A percentile compares a stretch with the other conserved stretches of the same genome.
These are phyloP conservation scores for Darevskia mixta DNA, from an alignment of 2,797 vertebrate genomes.

Conservation along the genomic window DNA sequence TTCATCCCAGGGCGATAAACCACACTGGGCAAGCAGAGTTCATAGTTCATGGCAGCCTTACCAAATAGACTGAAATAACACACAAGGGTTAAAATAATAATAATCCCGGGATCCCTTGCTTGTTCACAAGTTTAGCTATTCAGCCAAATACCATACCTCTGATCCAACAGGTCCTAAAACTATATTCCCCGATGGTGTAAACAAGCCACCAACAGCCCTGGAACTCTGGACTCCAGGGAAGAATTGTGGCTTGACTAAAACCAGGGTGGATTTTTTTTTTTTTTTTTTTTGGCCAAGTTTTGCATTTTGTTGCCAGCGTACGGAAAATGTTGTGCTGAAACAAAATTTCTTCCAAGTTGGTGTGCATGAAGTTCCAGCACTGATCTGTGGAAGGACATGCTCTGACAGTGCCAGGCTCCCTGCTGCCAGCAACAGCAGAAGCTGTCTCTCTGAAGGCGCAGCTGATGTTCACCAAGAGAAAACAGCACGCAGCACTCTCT, in stretches of 20 bases:
- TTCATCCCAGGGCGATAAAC: not conserved
- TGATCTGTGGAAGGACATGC: slow-evolving; percentile 6
- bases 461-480: not conserved
- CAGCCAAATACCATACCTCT: not conserved
- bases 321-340: slow-evolving; percentile 5
- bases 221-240: slow-evolving; percentile 4
- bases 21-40: not conserved
- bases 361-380: not conserved
- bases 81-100: not conserved
- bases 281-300: slow-evolving; percentile 3
- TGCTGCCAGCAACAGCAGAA: slow-evolving; percentile 7
- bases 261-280: not conserved
- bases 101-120: not conserved
- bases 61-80: not conserved
- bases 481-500: not conserved
- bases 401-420: not conserved
- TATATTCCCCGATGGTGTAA: not conserved
- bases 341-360: not conserved
- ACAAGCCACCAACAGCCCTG: not conserved
- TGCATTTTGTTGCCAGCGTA: not conserved
- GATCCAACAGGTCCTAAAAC: not conserved
- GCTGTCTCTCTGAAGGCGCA: not conserved
- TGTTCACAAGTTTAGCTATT: not conserved
- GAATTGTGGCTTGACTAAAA: not conserved
- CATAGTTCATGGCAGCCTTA: not conserved